Evolutionary conservation across 92 coral and sea anemone species (phyloP), one percentile per base, ranked within the genome.

Genomic region (Diadumene lineata): DNA sequence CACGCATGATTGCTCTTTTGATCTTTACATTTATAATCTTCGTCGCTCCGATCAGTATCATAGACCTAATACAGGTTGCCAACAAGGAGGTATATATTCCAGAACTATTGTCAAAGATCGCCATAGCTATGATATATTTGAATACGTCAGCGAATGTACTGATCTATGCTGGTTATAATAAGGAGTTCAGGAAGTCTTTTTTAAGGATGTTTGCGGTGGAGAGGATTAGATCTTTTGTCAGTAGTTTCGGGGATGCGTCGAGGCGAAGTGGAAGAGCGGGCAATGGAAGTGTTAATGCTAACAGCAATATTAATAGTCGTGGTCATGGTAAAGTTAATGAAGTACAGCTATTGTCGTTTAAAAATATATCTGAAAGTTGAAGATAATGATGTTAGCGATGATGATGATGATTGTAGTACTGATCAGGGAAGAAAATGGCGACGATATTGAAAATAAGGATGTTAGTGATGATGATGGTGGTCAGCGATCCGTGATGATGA

Each of bases 81-180:
- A 44, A 46, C 11, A 3, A 30, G 24, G 17, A 65, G 2, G 18
- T 77, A 6, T 6, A 38, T 34, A 74, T 87, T 0, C 92, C 92
- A 0, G 46, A 13, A 0, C 4, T 43, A 23, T 25, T 79, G 33
- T 66, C 84, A 0, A 75, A 84, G 46, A 51, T 46, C 13, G 70
- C 89, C 0, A 88, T 87, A 11, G 64, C 84, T 11, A 68, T 87
- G 89, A 87, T 87, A 1, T 87, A 87, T 57, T 43, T 88, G 17
- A 87, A 87, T 44, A 77, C 79, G 51, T 69, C 81, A 30, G 75
- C 76, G 1, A 87, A 87, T 29, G 92, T 84, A 15, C 70, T 87
- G 46, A 66, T 87, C n/a, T 87, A 87, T 34, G 88, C 88, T 27
- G 92, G 92, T 0, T 79, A 51, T 32, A 85, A 87, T 60, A 73